Conservation (phyloP, 2,797 vertebrate genomes). For the Typhlichthys subterraneus region DNA sequence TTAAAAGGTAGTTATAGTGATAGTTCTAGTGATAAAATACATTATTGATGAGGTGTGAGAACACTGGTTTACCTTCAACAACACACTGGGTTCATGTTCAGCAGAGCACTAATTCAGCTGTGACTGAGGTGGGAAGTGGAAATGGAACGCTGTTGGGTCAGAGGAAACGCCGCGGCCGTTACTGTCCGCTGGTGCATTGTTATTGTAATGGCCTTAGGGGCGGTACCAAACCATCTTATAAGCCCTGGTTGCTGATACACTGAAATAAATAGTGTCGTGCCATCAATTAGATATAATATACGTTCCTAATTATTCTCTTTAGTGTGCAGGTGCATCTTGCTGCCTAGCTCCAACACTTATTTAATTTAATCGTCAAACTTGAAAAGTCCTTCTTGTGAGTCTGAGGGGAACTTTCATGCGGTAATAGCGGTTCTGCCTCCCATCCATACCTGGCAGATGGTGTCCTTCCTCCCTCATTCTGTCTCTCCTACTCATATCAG, state of each 20-base stretch:
- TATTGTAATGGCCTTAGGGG: constrained; percentile 41
- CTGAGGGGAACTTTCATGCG: constrained; percentile 50
- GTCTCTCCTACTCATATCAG: constrained; percentile 16
- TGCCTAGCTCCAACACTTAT: constrained; percentile 23
- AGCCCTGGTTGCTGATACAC: not conserved
- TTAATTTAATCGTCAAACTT: constrained; percentile 42
- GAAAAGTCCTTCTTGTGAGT: constrained; percentile 27
- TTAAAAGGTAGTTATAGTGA: too few species aligned
- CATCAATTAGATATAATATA: constrained; percentile 19
- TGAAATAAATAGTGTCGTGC: constrained; percentile 12
- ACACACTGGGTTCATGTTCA: too few species aligned
- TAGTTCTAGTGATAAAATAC: too few species aligned
- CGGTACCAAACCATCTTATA: constrained; percentile 28
- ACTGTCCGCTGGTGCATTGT: constrained; percentile 51
- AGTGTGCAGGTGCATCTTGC: constrained; percentile 29
- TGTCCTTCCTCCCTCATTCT: constrained; percentile 12
- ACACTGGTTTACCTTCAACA: too few species aligned
- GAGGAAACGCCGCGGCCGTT: constrained; percentile 52
- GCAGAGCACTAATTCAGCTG: too few species aligned
- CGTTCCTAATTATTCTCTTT: constrained; percentile 36
- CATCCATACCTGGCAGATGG: constrained; percentile 47
- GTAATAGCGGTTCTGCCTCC: constrained; percentile 43
- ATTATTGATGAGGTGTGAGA: too few species aligned
- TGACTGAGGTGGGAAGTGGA: constrained; percentile 46
- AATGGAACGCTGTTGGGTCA: constrained; percentile 48